A percentile compares a stretch with the other conserved stretches of the same genome.
phyloP scores from a whole-genome alignment of 2,797 vertebrate species.

The Poeciliopsis presidionis region DNA sequence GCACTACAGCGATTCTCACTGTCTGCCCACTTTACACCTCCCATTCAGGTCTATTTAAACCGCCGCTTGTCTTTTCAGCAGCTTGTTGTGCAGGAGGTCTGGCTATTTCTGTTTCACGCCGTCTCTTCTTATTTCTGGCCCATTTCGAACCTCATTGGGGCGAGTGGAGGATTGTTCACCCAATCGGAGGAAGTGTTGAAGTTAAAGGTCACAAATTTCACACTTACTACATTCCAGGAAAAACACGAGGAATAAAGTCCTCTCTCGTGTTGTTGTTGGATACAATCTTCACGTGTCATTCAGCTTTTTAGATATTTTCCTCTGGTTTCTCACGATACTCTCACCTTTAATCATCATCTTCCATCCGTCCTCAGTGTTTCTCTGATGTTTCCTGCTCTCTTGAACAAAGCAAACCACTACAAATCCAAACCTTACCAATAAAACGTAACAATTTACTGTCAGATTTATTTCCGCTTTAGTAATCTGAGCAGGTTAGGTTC shows the following conservation, averaged over 20 bases:
- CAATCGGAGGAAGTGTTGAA: not conserved
- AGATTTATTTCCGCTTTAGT: not conserved
- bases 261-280: conserved; percentile 21
- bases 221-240: conserved; percentile 1
- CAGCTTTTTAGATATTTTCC: conserved; percentile 53
- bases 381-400: not conserved
- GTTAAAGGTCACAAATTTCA: conserved; percentile 11
- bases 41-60: conserved; percentile 66
- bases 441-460: not conserved
- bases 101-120: conserved; percentile 46
- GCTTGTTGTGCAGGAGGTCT: conserved; percentile 43
- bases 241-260: conserved; percentile 20
- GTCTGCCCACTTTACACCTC: conserved; percentile 73
- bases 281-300: conserved; percentile 47
- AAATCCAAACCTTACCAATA: not conserved
- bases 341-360: conserved; percentile 40
- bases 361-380: conserved; percentile 14
- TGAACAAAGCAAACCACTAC: too few relatives aligned
- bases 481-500: too few relatives aligned
- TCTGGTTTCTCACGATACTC: conserved; percentile 29
- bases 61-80: conserved; percentile 36
- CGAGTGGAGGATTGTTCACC: conserved; percentile 19
- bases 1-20: conserved; percentile 54
- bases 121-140: conserved; percentile 33
- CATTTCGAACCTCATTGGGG: conserved; percentile 47